These are phyloP conservation scores for Sceliomorpha sp. DNA, from an alignment of 2,888 invertebrate species.

Conservation along the genomic window DNA sequence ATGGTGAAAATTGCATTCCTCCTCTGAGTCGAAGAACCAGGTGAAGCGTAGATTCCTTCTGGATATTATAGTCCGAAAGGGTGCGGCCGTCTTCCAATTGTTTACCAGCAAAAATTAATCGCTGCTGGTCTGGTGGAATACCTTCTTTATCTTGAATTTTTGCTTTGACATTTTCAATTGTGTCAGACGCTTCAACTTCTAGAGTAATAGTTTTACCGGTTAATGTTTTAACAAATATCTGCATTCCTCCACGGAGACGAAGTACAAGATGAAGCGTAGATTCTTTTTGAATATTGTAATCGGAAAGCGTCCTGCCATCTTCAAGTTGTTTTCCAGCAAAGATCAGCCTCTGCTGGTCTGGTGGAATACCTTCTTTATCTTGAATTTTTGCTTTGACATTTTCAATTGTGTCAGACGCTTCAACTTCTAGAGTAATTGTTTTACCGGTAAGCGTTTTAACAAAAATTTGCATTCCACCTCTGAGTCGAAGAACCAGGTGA, in stretches of 20 bases:
- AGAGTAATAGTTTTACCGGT: conserved; percentile 56
- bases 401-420: conserved; percentile 58
- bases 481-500: conserved; percentile 46
- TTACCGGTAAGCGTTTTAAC: conserved; percentile 56
- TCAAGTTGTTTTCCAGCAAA: conserved; percentile 98
- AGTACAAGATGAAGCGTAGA: conserved; percentile 94
- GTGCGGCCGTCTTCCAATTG: conserved; percentile 63
- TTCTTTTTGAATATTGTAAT: conserved; percentile 97
- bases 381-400: conserved; percentile 61
- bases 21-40: conserved; percentile 62
- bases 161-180: conserved; percentile 59
- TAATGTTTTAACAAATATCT: conserved; percentile 58
- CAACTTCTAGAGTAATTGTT: conserved; percentile 57
- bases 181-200: conserved; percentile 59
- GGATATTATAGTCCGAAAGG: conserved; percentile 64
- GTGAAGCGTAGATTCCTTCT: conserved; percentile 65
- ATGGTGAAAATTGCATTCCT: conserved; percentile 65
- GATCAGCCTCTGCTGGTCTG: conserved; percentile 93
- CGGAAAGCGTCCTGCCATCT: conserved; percentile 95
- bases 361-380: conserved; percentile 83
- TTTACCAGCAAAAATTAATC: conserved; percentile 65
- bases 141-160: conserved; percentile 63
- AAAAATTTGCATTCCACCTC: conserved; percentile 61
- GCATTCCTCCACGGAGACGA: conserved; percentile 91
- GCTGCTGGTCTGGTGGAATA: conserved; percentile 64